Evolutionary conservation across 1,140 invertebrate genomes (phyloP), one percentile per base, ranked within the genome.

Genomic region (Forficula auricularia): DNA sequence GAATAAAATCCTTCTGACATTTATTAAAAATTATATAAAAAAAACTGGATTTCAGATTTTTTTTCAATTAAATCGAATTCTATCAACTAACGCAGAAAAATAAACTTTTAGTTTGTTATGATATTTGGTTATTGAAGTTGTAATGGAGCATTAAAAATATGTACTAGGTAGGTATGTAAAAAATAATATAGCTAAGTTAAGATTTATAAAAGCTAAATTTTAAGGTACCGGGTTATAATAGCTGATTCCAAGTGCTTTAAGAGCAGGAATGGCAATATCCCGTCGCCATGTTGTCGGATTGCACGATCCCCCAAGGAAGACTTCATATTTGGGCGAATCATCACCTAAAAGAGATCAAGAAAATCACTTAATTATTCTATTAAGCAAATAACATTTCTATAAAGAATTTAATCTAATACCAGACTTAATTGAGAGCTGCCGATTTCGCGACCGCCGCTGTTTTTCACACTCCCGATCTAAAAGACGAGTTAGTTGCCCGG

Each of bases 171-270:
- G n/a, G n/a, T n/a, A n/a, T n/a, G n/a, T n/a, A n/a, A n/a, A n/a
- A n/a, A n/a, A n/a, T n/a, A n/a, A n/a, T n/a, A n/a, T n/a, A n/a
- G n/a, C n/a, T n/a, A n/a, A n/a, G n/a, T n/a, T n/a, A n/a, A n/a
- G n/a, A n/a, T n/a, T n/a, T n/a, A n/a, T n/a, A n/a, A n/a, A n/a
- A n/a, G n/a, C n/a, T n/a, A n/a, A n/a, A n/a, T n/a, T n/a, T n/a
- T n/a, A n/a, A n/a, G n/a, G n/a, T 72, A 95, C 90, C 52, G 92
- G 92, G 73, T 97, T 97, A 58, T 91, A 98, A 59, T 85, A 98
- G 35, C 88, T 85, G 57, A 98, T 92, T 43, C 80, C 82, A 54
- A 83, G 71, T 53, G 79, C 75, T 59, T 92, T 82, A 33, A 97
- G 72, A 52, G 80, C 78, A 48, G 91, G 91, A 60, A 98, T 95